These are phyloP conservation scores for Trichosurus vulpecula DNA, from an alignment of 2,797 vertebrate genomes.

Conservation along the genomic window DNA sequence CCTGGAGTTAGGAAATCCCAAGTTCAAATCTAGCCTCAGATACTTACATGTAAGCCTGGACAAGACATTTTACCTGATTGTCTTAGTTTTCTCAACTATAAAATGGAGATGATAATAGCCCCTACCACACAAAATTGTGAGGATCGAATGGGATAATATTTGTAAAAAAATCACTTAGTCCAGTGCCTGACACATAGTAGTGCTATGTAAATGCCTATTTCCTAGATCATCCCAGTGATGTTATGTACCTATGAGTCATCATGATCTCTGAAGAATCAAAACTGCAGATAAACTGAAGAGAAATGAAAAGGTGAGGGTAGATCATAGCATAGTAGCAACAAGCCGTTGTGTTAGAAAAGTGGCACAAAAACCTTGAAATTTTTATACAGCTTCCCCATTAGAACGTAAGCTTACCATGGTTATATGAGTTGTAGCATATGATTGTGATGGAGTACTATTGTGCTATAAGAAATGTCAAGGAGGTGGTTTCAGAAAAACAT, in stretches of 20 bases:
- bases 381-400: neutral
- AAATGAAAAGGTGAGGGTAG: neutral
- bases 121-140: neutral
- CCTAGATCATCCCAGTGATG: neutral
- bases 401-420: neutral
- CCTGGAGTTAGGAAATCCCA: neutral
- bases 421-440: neutral
- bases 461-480: neutral
- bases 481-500: neutral
- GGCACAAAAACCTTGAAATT: neutral
- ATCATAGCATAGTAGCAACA: neutral
- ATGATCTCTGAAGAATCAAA: neutral
- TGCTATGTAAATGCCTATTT: neutral
- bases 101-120: neutral
- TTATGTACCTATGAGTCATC: neutral
- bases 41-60: neutral
- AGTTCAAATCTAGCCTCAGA: neutral
- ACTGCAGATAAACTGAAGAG: neutral
- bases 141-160: neutral
- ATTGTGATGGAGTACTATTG: neutral
- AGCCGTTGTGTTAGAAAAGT: neutral
- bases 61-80: neutral
- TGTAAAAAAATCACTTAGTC: neutral
- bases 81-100: neutral
- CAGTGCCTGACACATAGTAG: neutral